Evolutionary conservation across 2,888 invertebrate genomes (phyloP).

Genomic region (Tipula lateralis): DNA sequence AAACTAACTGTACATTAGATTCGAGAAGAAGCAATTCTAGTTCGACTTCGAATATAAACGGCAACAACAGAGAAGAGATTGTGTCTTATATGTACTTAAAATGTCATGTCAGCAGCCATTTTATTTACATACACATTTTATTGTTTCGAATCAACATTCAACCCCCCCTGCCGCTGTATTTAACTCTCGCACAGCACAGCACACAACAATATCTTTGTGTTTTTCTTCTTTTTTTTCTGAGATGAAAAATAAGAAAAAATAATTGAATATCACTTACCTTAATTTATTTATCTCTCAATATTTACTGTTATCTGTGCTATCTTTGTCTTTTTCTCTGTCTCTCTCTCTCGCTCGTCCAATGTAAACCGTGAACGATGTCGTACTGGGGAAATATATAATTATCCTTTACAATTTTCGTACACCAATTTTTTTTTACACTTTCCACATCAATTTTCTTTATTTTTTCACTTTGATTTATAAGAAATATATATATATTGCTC

Average conservation of each 20-base stretch:
- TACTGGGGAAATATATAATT: background rate
- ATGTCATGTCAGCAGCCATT: constrained; percentile 19
- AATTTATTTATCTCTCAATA: constrained; percentile 3
- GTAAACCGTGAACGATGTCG: background rate
- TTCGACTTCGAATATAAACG: background rate
- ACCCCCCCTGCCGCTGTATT: background rate
- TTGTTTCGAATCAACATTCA: background rate
- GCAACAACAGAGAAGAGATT: background rate
- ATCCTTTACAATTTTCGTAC: background rate
- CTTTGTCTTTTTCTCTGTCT: background rate
- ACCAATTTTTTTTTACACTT: background rate
- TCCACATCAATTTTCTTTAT: background rate
- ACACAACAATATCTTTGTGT: background rate
- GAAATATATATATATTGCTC: no score
- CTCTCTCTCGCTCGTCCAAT: background rate
- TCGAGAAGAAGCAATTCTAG: background rate
- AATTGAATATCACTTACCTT: background rate
- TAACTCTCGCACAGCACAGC: background rate
- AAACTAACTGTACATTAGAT: background rate
- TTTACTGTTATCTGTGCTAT: background rate
- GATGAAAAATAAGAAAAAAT: background rate
- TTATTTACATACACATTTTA: background rate
- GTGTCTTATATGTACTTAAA: background rate
- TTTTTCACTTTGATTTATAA: background rate
- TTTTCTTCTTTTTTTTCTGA: background rate